Evolutionary conservation across 2,113 vertebrate genomes (phyloP).

Genomic region (Rhea americana): DNA sequence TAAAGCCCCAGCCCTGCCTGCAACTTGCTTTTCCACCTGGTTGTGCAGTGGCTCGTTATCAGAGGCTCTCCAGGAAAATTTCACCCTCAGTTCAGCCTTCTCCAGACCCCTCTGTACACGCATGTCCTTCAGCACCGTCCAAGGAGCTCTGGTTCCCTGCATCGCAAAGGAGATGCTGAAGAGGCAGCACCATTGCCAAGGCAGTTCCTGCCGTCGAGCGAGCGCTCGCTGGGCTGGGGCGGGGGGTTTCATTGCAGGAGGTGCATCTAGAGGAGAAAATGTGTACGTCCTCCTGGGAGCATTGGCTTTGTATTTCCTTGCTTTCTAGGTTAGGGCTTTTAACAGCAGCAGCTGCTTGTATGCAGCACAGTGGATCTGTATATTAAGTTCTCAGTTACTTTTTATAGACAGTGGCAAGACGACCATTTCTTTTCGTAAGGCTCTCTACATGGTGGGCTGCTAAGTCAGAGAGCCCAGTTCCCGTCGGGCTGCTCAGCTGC

Average conservation of each 20-base stretch:
- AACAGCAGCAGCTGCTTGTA: neutral
- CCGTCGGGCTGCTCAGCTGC: neutral
- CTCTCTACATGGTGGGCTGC: neutral
- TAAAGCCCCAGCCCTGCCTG: neutral
- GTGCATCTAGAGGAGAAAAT: neutral
- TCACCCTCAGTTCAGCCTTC: neutral
- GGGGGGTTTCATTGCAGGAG: neutral
- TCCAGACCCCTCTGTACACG: accelerated
- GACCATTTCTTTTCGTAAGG: neutral
- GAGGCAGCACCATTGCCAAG: accelerated
- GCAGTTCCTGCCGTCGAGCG: neutral
- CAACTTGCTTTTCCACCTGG: neutral
- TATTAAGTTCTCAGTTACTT: neutral
- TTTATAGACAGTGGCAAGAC: neutral
- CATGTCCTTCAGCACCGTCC: accelerated
- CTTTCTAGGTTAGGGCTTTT: conserved; percentile 7
- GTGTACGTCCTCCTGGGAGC: neutral
- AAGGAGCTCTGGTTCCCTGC: accelerated
- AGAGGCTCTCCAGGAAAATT: neutral
- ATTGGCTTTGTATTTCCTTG: accelerated
- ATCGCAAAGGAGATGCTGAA: no score
- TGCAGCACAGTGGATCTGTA: accelerated
- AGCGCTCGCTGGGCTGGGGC: accelerated
- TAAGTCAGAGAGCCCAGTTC: neutral
- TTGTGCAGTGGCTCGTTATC: neutral